A percentile compares a stretch with the other conserved stretches of the same genome.
Evolutionary conservation across 2,797 vertebrate genomes (phyloP).

Genomic region (Dicrostonyx torquatus): DNA sequence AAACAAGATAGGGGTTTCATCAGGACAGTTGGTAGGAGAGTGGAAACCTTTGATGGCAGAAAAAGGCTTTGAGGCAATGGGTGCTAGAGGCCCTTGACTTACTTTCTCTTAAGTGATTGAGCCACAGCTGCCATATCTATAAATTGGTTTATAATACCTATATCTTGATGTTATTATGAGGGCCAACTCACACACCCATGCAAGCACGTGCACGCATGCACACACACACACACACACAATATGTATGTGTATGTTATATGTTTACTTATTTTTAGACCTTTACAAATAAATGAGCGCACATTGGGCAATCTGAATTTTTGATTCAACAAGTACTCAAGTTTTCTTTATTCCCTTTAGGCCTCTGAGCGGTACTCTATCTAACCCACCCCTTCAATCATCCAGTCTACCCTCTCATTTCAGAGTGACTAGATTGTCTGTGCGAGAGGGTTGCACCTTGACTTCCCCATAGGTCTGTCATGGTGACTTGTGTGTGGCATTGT

Average conservation of each 20-base stretch:
- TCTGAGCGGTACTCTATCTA: neutral
- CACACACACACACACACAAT: neutral
- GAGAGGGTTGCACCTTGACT: neutral
- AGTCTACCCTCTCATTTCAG: neutral
- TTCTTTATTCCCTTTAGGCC: neutral
- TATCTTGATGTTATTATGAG: neutral
- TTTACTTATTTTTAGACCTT: neutral
- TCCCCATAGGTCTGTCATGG: neutral
- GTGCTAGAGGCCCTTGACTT: neutral
- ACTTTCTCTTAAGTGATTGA: neutral
- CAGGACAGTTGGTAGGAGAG: neutral
- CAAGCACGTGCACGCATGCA: neutral
- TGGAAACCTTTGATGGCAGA: neutral
- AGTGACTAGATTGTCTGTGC: neutral
- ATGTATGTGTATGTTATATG: neutral
- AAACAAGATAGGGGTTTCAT: neutral
- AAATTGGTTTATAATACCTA: neutral
- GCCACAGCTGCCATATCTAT: neutral
- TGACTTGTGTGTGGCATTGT: neutral
- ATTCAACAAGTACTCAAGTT: neutral
- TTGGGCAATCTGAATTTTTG: neutral
- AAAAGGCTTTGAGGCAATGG: neutral
- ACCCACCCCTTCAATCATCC: neutral
- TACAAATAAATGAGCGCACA: neutral
- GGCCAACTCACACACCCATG: neutral